A percentile compares a stretch with the other conserved stretches of the same genome.
Conservation (phyloP, 2,888 invertebrate species). For the Girardia tigrina region DNA sequence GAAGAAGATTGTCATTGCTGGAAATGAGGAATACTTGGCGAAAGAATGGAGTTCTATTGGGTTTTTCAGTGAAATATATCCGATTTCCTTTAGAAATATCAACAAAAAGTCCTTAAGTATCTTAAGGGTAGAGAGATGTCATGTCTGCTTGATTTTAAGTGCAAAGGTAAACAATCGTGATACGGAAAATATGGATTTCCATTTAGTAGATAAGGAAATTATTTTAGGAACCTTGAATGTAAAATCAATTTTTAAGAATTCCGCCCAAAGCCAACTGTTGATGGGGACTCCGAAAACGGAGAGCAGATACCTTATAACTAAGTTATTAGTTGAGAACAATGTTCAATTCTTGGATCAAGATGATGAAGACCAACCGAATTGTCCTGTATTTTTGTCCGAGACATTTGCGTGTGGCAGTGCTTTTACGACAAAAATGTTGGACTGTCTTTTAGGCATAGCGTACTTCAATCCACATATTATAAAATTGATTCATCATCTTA, state of each 20-base stretch:
- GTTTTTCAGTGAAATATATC: slow-evolving; percentile 93
- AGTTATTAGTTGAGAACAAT: neutral
- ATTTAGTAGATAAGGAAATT: slow-evolving; percentile 95
- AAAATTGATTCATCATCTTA: neutral
- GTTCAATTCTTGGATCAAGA: slow-evolving; percentile 7
- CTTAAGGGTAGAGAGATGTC: slow-evolving; percentile 93
- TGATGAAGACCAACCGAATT: neutral
- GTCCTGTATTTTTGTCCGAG: neutral
- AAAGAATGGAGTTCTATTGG: slow-evolving; percentile 97
- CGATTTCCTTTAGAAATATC: slow-evolving; percentile 73
- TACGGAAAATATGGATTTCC: slow-evolving; percentile 60
- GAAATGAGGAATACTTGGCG: slow-evolving; percentile 86
- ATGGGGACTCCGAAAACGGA: neutral
- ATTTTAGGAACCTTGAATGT: slow-evolving; percentile 93
- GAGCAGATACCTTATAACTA: neutral
- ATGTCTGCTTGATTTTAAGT: slow-evolving; percentile 97
- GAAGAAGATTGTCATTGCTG: slow-evolving; percentile 93
- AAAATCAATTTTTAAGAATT: slow-evolving; percentile 38
- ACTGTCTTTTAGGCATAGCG: neutral
- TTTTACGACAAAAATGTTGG: neutral
- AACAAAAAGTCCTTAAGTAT: slow-evolving; percentile 90
- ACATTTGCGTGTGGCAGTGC: slow-evolving; percentile 5
- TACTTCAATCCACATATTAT: neutral
- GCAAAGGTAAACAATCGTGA: slow-evolving; percentile 77
- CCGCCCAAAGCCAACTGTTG: neutral